phyloP scores from a whole-genome alignment of 2,888 invertebrate species.

The Drosophila pseudotalamancana region DNA sequence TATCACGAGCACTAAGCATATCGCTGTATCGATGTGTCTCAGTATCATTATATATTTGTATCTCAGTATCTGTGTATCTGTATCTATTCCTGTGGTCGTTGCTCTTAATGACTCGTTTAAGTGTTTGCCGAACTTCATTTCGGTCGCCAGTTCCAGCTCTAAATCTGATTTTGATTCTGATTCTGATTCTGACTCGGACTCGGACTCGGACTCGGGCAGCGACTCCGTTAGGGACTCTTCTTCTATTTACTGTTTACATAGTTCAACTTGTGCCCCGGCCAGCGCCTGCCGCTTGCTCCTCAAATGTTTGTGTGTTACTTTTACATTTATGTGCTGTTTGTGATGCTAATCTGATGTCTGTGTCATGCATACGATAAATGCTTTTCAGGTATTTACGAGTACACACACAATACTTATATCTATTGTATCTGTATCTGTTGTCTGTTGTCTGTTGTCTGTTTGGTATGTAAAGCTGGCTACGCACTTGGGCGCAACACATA shows the following conservation, averaged over 20 bases:
- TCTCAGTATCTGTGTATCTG: conserved; percentile 14
- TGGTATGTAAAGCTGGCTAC: conserved; percentile 45
- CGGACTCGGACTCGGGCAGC: background rate
- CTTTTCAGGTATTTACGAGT: conserved; percentile 49
- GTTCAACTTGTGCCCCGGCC: conserved; percentile 40
- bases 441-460: conserved; percentile 15
- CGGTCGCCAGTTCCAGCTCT: background rate
- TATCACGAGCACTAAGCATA: too few relatives aligned
- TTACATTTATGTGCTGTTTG: conserved; percentile 78
- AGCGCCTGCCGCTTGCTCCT: conserved; percentile 21
- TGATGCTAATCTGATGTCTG: conserved; percentile 76
- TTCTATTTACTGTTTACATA: conserved; percentile 73
- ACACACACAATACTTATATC: conserved; percentile 19
- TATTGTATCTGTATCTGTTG: conserved; percentile 1
- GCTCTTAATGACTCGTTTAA: conserved; percentile 52
- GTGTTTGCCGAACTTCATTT: conserved; percentile 47
- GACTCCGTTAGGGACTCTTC: conserved; percentile 19
- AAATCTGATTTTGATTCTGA: conserved; percentile 1
- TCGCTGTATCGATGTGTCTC: conserved; percentile 1
- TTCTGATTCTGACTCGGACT: background rate
- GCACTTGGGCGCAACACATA: conserved; percentile 68
- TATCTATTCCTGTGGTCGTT: conserved; percentile 52
- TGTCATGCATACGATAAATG: conserved; percentile 78
- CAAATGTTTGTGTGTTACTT: conserved; percentile 63
- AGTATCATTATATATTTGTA: conserved; percentile 6